Conservation (phyloP, 2,113 vertebrate species). For the Craseonycteris thonglongyai region DNA sequence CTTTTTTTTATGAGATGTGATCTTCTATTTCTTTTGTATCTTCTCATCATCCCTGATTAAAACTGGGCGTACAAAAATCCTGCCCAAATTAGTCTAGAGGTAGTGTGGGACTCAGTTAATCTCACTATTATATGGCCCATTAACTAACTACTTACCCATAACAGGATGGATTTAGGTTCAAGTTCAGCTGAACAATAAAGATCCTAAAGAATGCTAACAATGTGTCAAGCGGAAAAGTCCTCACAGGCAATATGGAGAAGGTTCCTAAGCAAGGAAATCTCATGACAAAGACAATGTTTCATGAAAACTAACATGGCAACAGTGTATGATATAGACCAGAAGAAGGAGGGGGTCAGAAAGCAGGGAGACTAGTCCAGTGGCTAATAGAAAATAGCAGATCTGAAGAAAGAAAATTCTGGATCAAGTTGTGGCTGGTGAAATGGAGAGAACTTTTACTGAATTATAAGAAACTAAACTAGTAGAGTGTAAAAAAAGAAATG, state of each 20-base stretch:
- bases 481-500: background rate
- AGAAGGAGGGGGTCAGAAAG: background rate
- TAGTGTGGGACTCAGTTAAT: background rate
- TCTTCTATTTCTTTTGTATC: background rate
- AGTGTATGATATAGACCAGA: background rate
- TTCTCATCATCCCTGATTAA: background rate
- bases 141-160: background rate
- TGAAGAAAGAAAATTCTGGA: conserved; percentile 17
- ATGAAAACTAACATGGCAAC: background rate
- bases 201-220: conserved; percentile 7
- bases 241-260: background rate
- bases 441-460: background rate
- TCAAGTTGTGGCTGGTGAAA: background rate
- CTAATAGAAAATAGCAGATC: background rate
- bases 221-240: background rate
- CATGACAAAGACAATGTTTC: background rate
- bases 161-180: background rate
- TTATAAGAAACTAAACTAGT: background rate
- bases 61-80: background rate
- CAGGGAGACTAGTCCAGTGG: background rate
- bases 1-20: background rate
- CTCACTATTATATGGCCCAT: background rate
- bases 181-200: background rate
- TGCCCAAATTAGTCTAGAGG: background rate
- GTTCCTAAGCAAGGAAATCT: background rate